Evolutionary conservation across 1,140 invertebrate genomes (phyloP).

Genomic region (Zelostemma sp.): DNA sequence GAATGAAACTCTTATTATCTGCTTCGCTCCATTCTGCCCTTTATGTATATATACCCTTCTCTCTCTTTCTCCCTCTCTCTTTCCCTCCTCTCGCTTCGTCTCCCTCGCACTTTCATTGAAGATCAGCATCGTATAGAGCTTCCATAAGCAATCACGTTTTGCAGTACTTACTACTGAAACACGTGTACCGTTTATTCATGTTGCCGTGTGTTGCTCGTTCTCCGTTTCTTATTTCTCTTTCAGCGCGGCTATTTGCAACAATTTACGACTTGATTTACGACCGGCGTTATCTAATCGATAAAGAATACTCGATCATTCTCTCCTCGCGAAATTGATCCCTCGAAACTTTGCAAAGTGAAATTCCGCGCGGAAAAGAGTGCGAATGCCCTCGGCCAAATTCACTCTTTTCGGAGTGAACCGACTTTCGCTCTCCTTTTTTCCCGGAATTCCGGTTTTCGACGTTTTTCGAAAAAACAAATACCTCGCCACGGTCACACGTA

Average conservation of each 20-base stretch:
- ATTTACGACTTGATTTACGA: conserved; percentile 45
- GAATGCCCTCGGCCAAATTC: no score
- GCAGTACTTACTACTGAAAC: conserved; percentile 56
- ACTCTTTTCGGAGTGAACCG: no score
- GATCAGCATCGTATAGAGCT: conserved; percentile 39
- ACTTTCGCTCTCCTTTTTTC: no score
- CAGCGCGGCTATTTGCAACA: conserved; percentile 48
- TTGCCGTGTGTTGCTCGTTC: conserved; percentile 30
- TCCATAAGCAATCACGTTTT: conserved; percentile 52
- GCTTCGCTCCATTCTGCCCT: conserved; percentile 45
- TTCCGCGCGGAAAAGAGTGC: no score
- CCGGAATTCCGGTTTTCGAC: no score
- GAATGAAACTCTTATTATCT: conserved; percentile 50
- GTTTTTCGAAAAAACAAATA: conserved; percentile 7
- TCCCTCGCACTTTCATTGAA: conserved; percentile 37
- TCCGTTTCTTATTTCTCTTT: conserved; percentile 33
- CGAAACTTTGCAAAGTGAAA: no score
- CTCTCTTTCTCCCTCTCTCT: conserved; percentile 18
- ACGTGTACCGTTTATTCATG: conserved; percentile 57
- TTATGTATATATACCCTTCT: conserved; percentile 36
- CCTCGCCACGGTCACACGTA: conserved; percentile 2
- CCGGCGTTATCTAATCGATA: conserved; percentile 18
- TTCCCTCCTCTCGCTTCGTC: conserved; percentile 19
- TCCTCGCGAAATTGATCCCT: conserved; percentile 17
- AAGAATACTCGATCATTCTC: conserved; percentile 17